These are phyloP conservation scores for Geotrypetes seraphini DNA, from an alignment of 2,797 vertebrate genomes.

Conservation along the genomic window DNA sequence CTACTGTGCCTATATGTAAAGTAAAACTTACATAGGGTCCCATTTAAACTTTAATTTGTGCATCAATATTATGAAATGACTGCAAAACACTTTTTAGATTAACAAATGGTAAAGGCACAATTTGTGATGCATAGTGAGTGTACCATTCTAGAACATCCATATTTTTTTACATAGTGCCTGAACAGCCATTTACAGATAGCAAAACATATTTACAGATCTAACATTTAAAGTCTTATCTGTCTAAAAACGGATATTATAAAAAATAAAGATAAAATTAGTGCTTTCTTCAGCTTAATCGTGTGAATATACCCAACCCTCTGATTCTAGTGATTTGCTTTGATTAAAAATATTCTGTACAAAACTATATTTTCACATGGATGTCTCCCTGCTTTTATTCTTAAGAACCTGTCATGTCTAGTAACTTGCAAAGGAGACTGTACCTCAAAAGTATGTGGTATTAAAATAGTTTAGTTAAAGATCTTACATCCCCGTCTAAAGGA, in stretches of 20 bases:
- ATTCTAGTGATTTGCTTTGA: slow-evolving; percentile 58
- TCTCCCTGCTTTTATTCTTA: slow-evolving; percentile 46
- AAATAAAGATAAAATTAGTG: slow-evolving; percentile 88
- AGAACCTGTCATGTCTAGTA: too few species aligned
- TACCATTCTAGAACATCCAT: slow-evolving; percentile 77
- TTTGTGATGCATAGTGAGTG: slow-evolving; percentile 75
- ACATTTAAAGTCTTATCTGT: slow-evolving; percentile 71
- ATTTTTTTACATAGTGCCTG: slow-evolving; percentile 73
- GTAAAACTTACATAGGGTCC: too few species aligned
- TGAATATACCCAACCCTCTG: slow-evolving; percentile 72
- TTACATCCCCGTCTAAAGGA: too few species aligned
- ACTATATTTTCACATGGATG: slow-evolving; percentile 52
- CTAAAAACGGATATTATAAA: slow-evolving; percentile 62
- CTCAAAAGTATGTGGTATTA: slow-evolving; percentile 49
- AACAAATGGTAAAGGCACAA: slow-evolving; percentile 70
- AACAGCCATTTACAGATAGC: slow-evolving; percentile 72
- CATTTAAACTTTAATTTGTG: slow-evolving; percentile 92
- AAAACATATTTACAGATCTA: slow-evolving; percentile 88
- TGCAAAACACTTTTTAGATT: slow-evolving; percentile 70
- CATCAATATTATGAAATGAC: slow-evolving; percentile 72
- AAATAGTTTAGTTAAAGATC: too few species aligned
- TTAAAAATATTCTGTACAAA: slow-evolving; percentile 63
- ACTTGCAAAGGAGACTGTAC: too few species aligned
- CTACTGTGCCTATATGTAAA: too few species aligned
- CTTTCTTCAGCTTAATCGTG: slow-evolving; percentile 81